phyloP scores from a whole-genome alignment of 1,140 invertebrate species.

The Nymphalis io region DNA sequence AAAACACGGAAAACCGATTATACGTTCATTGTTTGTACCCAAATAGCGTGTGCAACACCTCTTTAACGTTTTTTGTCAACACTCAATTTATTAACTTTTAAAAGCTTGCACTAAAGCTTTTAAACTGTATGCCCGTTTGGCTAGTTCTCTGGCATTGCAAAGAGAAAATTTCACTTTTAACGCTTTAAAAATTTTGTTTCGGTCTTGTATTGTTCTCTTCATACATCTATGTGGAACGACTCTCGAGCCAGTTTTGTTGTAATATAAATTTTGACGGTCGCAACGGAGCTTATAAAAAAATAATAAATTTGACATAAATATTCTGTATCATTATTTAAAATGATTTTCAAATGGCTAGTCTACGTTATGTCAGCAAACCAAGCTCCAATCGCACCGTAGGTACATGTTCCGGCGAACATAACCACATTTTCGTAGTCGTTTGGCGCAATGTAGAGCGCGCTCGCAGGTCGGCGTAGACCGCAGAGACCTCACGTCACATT shows the following conservation, averaged over 20 bases:
- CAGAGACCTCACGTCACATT: conserved; percentile 59
- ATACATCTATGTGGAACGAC: background rate
- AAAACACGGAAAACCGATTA: conserved; percentile 76
- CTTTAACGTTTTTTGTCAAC: conserved; percentile 65
- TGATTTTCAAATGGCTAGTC: conserved; percentile 5
- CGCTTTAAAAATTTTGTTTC: conserved; percentile 40
- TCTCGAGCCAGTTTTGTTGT: background rate
- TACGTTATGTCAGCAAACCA: conserved; percentile 8
- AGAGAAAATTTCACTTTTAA: conserved; percentile 43
- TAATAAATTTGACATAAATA: background rate
- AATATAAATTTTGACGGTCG: background rate
- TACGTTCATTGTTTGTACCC: conserved; percentile 66
- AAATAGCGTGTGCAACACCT: conserved; percentile 62
- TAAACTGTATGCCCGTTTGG: conserved; percentile 52
- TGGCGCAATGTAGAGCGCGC: conserved; percentile 32
- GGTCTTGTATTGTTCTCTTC: conserved; percentile 25
- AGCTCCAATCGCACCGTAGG: conserved; percentile 19
- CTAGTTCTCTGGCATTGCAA: conserved; percentile 39
- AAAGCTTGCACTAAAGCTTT: conserved; percentile 64
- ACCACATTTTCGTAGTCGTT: conserved; percentile 40
- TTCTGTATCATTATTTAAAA: conserved; percentile 8
- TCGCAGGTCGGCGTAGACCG: conserved; percentile 43
- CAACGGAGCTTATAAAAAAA: background rate
- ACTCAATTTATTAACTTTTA: conserved; percentile 73
- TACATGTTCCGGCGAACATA: conserved; percentile 22